A percentile compares a stretch with the other conserved stretches of the same genome.
phyloP scores from a whole-genome alignment of 2,113 vertebrate genomes.

The Nerophis lumbriciformis region DNA sequence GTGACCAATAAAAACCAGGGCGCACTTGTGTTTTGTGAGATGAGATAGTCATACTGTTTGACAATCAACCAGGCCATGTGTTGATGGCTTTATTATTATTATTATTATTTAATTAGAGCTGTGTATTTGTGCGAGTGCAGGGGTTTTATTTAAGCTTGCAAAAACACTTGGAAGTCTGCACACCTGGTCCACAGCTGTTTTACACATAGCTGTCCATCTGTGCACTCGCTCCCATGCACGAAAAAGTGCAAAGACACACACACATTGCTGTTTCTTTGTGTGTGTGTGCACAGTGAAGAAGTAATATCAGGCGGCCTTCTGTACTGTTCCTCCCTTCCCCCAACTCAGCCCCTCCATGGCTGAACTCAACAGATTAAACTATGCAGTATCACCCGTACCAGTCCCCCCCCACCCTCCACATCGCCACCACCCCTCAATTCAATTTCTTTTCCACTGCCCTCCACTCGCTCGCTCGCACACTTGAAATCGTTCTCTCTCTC shows the following conservation, averaged over 20 bases:
- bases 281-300: slow-evolving; percentile 21
- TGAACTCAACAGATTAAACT: slow-evolving; percentile 73
- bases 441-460: slow-evolving; percentile 48
- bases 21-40: slow-evolving; percentile 34
- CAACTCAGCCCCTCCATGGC: slow-evolving; percentile 46
- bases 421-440: slow-evolving; percentile 52
- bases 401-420: slow-evolving; percentile 39
- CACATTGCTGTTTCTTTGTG: slow-evolving; percentile 7
- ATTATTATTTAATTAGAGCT: slow-evolving; percentile 6
- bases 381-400: slow-evolving; percentile 72
- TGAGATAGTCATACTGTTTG: slow-evolving; percentile 46
- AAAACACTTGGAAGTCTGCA: slow-evolving; percentile 32
- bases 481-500: slow-evolving; percentile 57
- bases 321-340: slow-evolving; percentile 51
- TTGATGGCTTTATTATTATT: slow-evolving; percentile 33
- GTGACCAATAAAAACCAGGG: slow-evolving; percentile 34
- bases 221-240: slow-evolving; percentile 17
- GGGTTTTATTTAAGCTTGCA: slow-evolving; percentile 23
- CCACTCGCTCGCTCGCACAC: slow-evolving; percentile 29
- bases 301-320: slow-evolving; percentile 53
- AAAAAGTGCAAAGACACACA: slow-evolving; percentile 4
- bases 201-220: slow-evolving; percentile 49
- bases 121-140: slow-evolving; percentile 4
- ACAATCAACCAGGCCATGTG: slow-evolving; percentile 34
- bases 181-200: slow-evolving; percentile 51